Evolutionary conservation across 1,140 invertebrate genomes (phyloP).

Genomic region (Eumaeus atala): DNA sequence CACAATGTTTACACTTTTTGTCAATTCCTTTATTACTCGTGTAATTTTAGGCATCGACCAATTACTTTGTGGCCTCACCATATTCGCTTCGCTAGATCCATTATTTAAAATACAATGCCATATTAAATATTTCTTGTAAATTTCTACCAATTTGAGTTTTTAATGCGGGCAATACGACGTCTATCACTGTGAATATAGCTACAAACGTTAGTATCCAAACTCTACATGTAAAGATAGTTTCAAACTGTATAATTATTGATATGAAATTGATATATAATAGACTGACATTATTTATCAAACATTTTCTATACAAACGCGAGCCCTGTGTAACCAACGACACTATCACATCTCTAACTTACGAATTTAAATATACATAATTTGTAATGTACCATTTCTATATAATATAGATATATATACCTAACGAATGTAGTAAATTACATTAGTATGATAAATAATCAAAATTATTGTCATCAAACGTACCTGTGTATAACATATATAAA

Average conservation of each 20-base stretch:
- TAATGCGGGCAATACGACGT: conserved; percentile 5
- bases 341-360: conserved; percentile 13
- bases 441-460: conserved; percentile 8
- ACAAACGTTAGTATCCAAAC: conserved; percentile 19
- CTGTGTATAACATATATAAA: conserved; percentile 10
- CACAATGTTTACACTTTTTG: no score
- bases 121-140: background rate
- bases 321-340: conserved; percentile 24
- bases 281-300: conserved; percentile 66
- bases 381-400: background rate
- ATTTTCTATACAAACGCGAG: conserved; percentile 51
- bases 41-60: no score
- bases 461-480: conserved; percentile 6
- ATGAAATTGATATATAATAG: conserved; percentile 68
- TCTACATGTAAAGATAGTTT: conserved; percentile 39
- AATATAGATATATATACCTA: background rate
- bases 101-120: background rate
- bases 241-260: conserved; percentile 53
- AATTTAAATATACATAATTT: background rate
- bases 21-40: no score
- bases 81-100: background rate
- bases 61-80: no score
- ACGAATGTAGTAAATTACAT: no score
- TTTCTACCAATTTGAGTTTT: conserved; percentile 8
- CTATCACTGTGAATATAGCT: conserved; percentile 12